Conservation (phyloP, 2,888 invertebrate genomes). For the Proisotoma minuta region DNA sequence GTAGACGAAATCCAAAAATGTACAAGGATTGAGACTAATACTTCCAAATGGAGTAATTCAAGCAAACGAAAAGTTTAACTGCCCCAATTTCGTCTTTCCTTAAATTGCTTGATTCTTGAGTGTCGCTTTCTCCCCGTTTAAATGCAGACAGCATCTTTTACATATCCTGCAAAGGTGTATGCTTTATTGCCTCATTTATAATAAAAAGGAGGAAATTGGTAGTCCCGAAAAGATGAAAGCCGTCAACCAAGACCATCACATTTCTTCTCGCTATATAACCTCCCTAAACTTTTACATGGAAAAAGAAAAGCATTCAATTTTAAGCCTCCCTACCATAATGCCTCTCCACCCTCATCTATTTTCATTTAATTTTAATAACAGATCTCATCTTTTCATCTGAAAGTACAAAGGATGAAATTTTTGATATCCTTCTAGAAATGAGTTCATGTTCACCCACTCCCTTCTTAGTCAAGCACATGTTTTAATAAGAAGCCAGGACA, state of each 20-base stretch:
- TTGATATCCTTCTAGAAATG: too few species aligned
- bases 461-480: too few species aligned
- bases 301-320: neutral
- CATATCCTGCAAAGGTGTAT: neutral
- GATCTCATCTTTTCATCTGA: neutral
- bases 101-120: too few species aligned
- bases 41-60: neutral
- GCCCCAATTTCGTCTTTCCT: neutral
- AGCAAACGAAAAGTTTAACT: too few species aligned
- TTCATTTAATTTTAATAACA: slow-evolving; percentile 15
- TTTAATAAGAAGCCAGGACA: too few species aligned
- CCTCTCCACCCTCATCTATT: slow-evolving; percentile 7
- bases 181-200: neutral
- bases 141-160: neutral
- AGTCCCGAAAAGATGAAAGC: neutral
- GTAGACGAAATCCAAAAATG: too few species aligned
- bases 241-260: neutral
- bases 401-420: neutral
- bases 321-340: neutral
- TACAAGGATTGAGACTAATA: too few species aligned
- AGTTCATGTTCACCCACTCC: too few species aligned
- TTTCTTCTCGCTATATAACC: neutral
- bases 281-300: neutral
- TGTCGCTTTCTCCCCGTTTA: neutral
- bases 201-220: neutral